Evolutionary conservation across 1,140 invertebrate species (phyloP), one percentile per base, ranked within the genome.

Genomic region (Thaumetopoea pityocampa): DNA sequence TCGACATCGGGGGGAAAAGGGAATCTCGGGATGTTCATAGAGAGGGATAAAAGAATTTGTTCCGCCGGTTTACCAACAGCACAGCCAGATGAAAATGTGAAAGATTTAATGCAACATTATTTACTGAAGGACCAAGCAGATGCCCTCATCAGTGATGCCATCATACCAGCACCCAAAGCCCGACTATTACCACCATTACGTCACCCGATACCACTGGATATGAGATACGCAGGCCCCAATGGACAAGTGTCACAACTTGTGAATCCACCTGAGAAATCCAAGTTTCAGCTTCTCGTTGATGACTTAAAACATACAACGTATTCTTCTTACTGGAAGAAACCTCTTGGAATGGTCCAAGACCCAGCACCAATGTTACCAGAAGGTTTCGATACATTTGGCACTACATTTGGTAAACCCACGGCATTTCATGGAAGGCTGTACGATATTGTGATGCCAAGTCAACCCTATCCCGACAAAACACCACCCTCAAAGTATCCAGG

Each of bases 301-400:
- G 85, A 88, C 42, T 61, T 88, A 3, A 86, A 84, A 53, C 82
- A 86, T 30, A 87, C 87, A 0, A 37, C 74, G 2, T 87, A 86
- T 52, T 19, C 58, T 5, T 87, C 85, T 3, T 87, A 85, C 41
- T 88, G 87, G 87, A 81, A 77, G 37, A 76, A 77, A 45, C 47
- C 67, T 20, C 36, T 87, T 9, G 87, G 86, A 4, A 62, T 65
- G 52, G 30, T 53, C 1, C 56, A 56, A 35, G 87, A 88, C 67
- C 61, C 71, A 8, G 66, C 73, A 10, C 81, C 84, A 15, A 84
- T 85, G 62, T 50, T 88, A 22, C 87, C 87, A 6, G 66, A 70
- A 41, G 85, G 82, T 28, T 77, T 87, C 54, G 76, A 87, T 54
- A 48, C 48, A 5, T 22, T 56, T 30, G 47, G 49, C 8, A 82